These are phyloP conservation scores for Paradoxurus hermaphroditus DNA, from an alignment of 2,113 vertebrate genomes.

Conservation along the genomic window DNA sequence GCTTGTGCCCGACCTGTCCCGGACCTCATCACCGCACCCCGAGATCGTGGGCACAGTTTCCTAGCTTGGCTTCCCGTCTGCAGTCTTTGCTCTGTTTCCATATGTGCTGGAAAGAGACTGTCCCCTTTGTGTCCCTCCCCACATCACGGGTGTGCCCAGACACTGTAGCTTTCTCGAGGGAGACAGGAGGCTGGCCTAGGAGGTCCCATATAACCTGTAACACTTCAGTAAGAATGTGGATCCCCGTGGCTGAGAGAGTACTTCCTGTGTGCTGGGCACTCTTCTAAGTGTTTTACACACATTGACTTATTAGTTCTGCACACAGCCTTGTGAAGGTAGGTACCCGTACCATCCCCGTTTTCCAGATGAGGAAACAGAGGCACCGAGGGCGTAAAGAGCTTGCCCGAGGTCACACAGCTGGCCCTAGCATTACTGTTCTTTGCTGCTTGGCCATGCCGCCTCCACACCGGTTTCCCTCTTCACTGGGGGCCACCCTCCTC, in stretches of 20 bases:
- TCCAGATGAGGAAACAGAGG: neutral
- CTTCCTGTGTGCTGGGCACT: neutral
- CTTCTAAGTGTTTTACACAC: neutral
- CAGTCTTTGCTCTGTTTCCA: neutral
- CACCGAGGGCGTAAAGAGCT: neutral
- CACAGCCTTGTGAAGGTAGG: neutral
- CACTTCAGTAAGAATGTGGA: neutral
- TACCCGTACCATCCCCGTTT: neutral
- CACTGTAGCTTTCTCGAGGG: neutral
- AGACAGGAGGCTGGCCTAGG: neutral
- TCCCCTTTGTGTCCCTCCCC: neutral
- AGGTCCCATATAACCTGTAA: neutral
- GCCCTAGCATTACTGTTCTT: neutral
- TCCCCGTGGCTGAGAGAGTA: too few species aligned
- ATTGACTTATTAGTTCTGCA: neutral
- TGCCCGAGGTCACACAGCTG: neutral
- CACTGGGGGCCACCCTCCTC: neutral
- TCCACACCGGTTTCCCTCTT: neutral
- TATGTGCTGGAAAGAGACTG: neutral
- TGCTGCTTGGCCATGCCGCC: accelerated
- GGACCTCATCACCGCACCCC: neutral
- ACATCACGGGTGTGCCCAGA: neutral
- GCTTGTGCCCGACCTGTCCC: neutral
- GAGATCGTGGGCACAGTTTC: neutral
- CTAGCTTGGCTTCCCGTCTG: neutral